These are phyloP conservation scores for Caenorhabditis sp. DNA, from an alignment of 2,888 invertebrate genomes.

Conservation along the genomic window DNA sequence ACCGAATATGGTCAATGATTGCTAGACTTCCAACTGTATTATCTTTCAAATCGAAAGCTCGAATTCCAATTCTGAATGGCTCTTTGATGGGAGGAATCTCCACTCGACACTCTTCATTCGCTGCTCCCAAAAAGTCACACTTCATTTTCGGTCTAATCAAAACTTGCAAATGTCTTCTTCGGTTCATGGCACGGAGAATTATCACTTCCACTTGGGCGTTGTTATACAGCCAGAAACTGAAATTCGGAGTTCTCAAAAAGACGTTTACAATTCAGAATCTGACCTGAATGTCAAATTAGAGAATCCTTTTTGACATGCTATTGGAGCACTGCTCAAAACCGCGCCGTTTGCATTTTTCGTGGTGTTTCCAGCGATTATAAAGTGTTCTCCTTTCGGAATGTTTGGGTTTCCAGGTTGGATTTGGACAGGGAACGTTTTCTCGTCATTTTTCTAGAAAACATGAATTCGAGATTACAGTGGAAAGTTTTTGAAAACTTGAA, in stretches of 20 bases:
- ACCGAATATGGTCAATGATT: slow-evolving; percentile 78
- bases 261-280: too few relatives aligned
- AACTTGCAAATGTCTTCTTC: slow-evolving; percentile 76
- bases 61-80: slow-evolving; percentile 80
- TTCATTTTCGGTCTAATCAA: slow-evolving; percentile 76
- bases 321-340: slow-evolving; percentile 80
- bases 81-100: slow-evolving; percentile 77
- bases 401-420: slow-evolving; percentile 78
- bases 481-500: too few relatives aligned
- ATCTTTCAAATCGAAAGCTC: slow-evolving; percentile 78
- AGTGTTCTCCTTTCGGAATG: slow-evolving; percentile 72
- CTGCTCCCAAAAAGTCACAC: slow-evolving; percentile 76
- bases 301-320: slow-evolving; percentile 80
- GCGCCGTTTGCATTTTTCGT: slow-evolving; percentile 78
- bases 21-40: slow-evolving; percentile 78
- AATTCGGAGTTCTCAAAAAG: slow-evolving; percentile 17
- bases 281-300: slow-evolving; percentile 79
- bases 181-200: slow-evolving; percentile 73
- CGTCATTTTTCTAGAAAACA: slow-evolving; percentile 76
- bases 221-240: slow-evolving; percentile 83
- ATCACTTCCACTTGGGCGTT: slow-evolving; percentile 81
- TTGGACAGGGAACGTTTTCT: slow-evolving; percentile 80
- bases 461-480: too few relatives aligned
- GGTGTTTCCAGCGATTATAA: slow-evolving; percentile 81
- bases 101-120: slow-evolving; percentile 67